phyloP scores from a whole-genome alignment of 2,797 vertebrate genomes.

The Champsocephalus esox region DNA sequence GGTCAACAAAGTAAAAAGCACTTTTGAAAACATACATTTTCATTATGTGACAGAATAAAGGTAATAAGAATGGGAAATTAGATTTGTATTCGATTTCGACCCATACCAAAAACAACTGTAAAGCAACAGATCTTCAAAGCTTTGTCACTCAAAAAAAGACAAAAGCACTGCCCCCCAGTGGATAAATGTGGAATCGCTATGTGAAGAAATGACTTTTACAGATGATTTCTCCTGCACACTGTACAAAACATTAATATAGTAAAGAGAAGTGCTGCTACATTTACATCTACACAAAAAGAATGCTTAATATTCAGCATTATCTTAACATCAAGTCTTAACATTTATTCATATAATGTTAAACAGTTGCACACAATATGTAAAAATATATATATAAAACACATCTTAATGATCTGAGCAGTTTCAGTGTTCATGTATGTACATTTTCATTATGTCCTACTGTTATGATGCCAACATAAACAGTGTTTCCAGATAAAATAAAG shows the following conservation, averaged over 20 bases:
- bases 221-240: not conserved
- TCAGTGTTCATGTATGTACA: not conserved
- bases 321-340: conserved; percentile 18
- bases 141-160: not conserved
- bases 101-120: too few relatives aligned
- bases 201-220: conserved; percentile 17
- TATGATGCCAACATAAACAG: not conserved
- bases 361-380: conserved; percentile 15
- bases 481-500: not conserved
- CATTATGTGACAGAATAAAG: not conserved
- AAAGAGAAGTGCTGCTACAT: not conserved
- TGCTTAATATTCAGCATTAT: not conserved
- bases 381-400: conserved; percentile 17
- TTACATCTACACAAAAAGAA: conserved; percentile 13
- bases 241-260: not conserved
- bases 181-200: conserved; percentile 3
- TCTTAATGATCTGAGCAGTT: not conserved
- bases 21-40: conserved; percentile 4
- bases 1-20: not conserved
- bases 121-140: too few relatives aligned
- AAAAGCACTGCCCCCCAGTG: conserved; percentile 20
- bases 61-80: not conserved
- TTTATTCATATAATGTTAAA: conserved; percentile 11
- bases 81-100: too few relatives aligned
- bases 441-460: not conserved